Evolutionary conservation across 2,888 invertebrate species (phyloP).

Genomic region (Habroteleia sp.): DNA sequence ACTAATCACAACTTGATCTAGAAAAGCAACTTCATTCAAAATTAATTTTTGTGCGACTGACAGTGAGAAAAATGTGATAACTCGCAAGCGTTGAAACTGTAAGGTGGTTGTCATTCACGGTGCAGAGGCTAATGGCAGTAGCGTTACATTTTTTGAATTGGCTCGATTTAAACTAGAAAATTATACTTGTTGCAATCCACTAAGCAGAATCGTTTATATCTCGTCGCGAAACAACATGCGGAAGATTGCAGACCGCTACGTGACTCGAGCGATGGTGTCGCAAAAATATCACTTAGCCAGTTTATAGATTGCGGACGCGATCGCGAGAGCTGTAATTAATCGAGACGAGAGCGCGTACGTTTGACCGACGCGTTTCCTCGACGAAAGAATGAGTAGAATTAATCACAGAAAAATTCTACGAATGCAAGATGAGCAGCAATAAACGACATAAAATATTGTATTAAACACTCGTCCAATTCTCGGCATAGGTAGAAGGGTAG

Average conservation of each 20-base stretch:
- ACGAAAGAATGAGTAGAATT: not conserved
- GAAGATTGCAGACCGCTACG: constrained; percentile 44
- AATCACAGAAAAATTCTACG: not conserved
- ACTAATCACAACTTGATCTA: not conserved
- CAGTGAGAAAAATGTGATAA: constrained; percentile 2
- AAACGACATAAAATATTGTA: constrained; percentile 5
- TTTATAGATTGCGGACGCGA: constrained; percentile 63
- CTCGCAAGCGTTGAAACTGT: not conserved
- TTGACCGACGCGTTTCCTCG: not conserved
- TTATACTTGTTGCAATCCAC: not conserved
- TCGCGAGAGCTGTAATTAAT: constrained; percentile 25
- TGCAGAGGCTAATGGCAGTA: not conserved
- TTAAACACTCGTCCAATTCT: not conserved
- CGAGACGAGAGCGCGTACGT: constrained; percentile 15
- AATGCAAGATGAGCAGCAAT: not conserved
- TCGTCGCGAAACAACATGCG: not conserved
- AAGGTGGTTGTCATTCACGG: constrained; percentile 10
- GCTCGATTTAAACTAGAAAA: not conserved
- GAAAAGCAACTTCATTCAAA: not conserved
- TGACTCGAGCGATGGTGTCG: constrained; percentile 11
- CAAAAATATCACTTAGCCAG: constrained; percentile 72
- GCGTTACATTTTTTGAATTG: constrained; percentile 2
- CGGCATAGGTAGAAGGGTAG: not conserved
- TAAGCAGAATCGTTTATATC: constrained; percentile 14
- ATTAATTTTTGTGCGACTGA: not conserved